phyloP scores from a whole-genome alignment of 2,888 invertebrate genomes.

The Apodemia zela region DNA sequence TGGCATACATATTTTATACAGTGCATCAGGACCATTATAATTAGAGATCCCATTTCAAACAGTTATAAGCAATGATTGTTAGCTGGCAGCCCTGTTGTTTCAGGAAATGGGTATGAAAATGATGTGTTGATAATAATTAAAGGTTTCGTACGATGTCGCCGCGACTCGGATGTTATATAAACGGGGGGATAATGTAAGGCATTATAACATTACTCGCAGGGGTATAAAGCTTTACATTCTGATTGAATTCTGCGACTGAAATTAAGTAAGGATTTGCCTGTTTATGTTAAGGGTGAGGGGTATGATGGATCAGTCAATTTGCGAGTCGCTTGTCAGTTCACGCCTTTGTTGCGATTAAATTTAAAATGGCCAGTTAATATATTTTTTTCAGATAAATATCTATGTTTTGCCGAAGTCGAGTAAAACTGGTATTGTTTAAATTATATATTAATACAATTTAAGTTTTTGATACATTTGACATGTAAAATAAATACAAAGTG shows the following conservation, averaged over 20 bases:
- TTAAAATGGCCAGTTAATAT: slow-evolving; percentile 12
- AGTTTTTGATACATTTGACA: too few relatives aligned
- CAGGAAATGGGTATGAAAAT: slow-evolving; percentile 67
- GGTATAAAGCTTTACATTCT: slow-evolving; percentile 74
- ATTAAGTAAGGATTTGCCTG: slow-evolving; percentile 80
- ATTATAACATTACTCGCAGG: slow-evolving; percentile 75
- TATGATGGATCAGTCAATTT: slow-evolving; percentile 72
- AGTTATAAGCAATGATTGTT: slow-evolving; percentile 4
- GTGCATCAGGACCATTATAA: slow-evolving; percentile 37
- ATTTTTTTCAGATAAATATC: neutral
- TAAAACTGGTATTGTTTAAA: too few relatives aligned
- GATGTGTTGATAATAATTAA: slow-evolving; percentile 81
- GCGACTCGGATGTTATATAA: slow-evolving; percentile 55
- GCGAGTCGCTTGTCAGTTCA: slow-evolving; percentile 55
- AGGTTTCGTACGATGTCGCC: slow-evolving; percentile 68
- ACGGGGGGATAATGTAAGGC: slow-evolving; percentile 70
- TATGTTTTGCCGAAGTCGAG: neutral
- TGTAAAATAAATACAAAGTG: too few relatives aligned
- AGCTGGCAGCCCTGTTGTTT: slow-evolving; percentile 59
- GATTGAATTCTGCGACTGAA: slow-evolving; percentile 79
- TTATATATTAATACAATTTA: too few relatives aligned
- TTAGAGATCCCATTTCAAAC: neutral
- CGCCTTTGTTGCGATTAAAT: slow-evolving; percentile 47
- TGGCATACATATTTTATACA: slow-evolving; percentile 21
- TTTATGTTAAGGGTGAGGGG: slow-evolving; percentile 69